Evolutionary conservation across 2,888 invertebrate genomes (phyloP).

Genomic region (Craniophora ligustri): DNA sequence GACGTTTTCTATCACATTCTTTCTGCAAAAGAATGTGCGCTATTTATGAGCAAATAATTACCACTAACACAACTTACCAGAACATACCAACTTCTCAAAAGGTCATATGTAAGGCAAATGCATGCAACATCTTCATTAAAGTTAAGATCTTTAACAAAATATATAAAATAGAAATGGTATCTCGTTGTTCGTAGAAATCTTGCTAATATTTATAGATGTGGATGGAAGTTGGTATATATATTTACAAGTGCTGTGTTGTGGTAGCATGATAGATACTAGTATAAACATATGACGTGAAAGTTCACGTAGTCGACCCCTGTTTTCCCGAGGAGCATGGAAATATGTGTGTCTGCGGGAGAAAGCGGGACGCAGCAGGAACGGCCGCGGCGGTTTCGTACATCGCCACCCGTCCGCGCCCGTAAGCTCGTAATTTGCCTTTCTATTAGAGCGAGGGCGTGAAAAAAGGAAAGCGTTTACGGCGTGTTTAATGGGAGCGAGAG

Average conservation of each 20-base stretch:
- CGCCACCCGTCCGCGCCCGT: conserved; percentile 88
- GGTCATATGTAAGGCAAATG: conserved; percentile 1
- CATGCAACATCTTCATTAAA: conserved; percentile 1
- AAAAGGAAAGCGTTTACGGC: conserved; percentile 89
- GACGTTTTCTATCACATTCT: conserved; percentile 27
- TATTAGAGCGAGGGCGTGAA: conserved; percentile 89
- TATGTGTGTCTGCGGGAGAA: conserved; percentile 70
- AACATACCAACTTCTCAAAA: conserved; percentile 1
- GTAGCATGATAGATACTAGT: conserved; percentile 62
- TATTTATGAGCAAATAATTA: conserved; percentile 7
- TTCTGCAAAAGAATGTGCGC: conserved; percentile 15
- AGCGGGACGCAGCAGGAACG: conserved; percentile 77
- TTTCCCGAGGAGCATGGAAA: conserved; percentile 76
- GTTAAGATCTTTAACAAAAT: too few relatives aligned
- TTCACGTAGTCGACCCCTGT: conserved; percentile 83
- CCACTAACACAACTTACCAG: conserved; percentile 8
- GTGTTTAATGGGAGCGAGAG: conserved; percentile 88
- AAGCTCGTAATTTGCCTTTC: conserved; percentile 89
- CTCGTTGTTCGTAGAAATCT: conserved; percentile 7
- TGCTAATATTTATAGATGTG: conserved; percentile 32
- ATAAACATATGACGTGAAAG: conserved; percentile 83
- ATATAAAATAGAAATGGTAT: too few relatives aligned
- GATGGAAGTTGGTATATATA: conserved; percentile 9
- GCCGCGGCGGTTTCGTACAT: conserved; percentile 86
- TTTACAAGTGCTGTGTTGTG: conserved; percentile 31